Conservation (phyloP, 1,140 invertebrate genomes). For the Atopsyche davidsoni region DNA sequence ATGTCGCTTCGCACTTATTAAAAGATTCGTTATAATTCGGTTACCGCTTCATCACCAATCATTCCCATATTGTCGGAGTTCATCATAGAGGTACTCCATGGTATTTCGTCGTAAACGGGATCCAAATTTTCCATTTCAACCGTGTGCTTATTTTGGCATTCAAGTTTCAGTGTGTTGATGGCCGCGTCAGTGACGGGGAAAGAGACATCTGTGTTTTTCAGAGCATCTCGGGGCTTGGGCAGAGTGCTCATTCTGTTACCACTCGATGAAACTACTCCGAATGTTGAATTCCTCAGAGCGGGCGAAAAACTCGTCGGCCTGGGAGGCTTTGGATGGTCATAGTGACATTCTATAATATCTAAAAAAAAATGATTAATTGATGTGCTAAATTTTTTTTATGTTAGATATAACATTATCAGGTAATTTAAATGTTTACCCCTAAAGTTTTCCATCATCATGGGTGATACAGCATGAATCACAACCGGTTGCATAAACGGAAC, state of each 20-base stretch:
- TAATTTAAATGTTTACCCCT: constrained; percentile 43
- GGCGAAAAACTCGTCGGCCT: constrained; percentile 24
- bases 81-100: constrained; percentile 42
- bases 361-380: constrained; percentile 21
- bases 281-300: constrained; percentile 1
- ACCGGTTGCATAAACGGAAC: constrained; percentile 47
- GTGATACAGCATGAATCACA: constrained; percentile 44
- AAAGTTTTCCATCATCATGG: constrained; percentile 48
- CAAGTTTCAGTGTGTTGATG: constrained; percentile 40
- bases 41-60: constrained; percentile 43
- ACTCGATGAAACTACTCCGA: constrained; percentile 16
- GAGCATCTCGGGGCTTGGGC: not conserved
- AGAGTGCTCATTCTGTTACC: constrained; percentile 9
- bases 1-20: too few species aligned
- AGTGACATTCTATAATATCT: constrained; percentile 48
- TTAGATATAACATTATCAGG: constrained; percentile 3
- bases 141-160: constrained; percentile 14
- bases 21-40: constrained; percentile 48
- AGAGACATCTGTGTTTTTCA: constrained; percentile 13
- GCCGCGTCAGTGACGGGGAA: constrained; percentile 31
- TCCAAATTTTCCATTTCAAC: constrained; percentile 30
- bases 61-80: constrained; percentile 40
- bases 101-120: constrained; percentile 47
- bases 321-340: constrained; percentile 37
- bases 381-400: not conserved